Conservation (phyloP, 2,888 invertebrate species). For the Ceratothoa steindachneri region DNA sequence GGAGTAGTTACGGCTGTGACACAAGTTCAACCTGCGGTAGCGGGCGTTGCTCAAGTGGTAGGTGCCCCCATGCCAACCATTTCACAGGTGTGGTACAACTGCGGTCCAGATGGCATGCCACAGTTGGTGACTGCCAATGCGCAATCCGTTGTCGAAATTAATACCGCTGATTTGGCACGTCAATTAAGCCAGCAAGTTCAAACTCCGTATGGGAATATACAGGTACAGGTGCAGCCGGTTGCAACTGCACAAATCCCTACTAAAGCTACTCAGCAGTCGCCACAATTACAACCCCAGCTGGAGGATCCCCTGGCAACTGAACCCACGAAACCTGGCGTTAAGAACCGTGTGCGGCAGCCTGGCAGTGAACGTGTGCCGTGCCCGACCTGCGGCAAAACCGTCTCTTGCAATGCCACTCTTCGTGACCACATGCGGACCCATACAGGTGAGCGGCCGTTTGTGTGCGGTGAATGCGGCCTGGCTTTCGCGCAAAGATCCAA, state of each 20-base stretch:
- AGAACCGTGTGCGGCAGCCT: slow-evolving; percentile 27
- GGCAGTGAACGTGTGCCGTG: slow-evolving; percentile 42
- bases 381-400: slow-evolving; percentile 41
- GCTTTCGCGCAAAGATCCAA: slow-evolving; percentile 45
- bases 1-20: slow-evolving; percentile 22
- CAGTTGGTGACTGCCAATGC: slow-evolving; percentile 38
- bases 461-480: slow-evolving; percentile 38
- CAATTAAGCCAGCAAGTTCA: slow-evolving; percentile 46
- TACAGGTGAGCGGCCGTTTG: slow-evolving; percentile 41
- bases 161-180: slow-evolving; percentile 41
- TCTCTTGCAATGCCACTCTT: slow-evolving; percentile 43
- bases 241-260: background rate
- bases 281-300: slow-evolving; percentile 1
- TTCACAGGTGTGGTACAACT: slow-evolving; percentile 43
- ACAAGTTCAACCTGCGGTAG: slow-evolving; percentile 24
- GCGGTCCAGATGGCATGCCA: slow-evolving; percentile 31
- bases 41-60: slow-evolving; percentile 20
- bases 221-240: slow-evolving; percentile 42
- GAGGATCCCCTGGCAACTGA: slow-evolving; percentile 10
- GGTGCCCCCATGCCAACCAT: slow-evolving; percentile 25
- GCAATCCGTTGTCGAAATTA: slow-evolving; percentile 40
- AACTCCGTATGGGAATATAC: slow-evolving; percentile 42
- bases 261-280: too few species aligned
- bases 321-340: slow-evolving; percentile 19
- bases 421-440: slow-evolving; percentile 44